Evolutionary conservation across 2,888 invertebrate genomes (phyloP), one percentile per base, ranked within the genome.

Genomic region (Ganaspis brasiliensis): DNA sequence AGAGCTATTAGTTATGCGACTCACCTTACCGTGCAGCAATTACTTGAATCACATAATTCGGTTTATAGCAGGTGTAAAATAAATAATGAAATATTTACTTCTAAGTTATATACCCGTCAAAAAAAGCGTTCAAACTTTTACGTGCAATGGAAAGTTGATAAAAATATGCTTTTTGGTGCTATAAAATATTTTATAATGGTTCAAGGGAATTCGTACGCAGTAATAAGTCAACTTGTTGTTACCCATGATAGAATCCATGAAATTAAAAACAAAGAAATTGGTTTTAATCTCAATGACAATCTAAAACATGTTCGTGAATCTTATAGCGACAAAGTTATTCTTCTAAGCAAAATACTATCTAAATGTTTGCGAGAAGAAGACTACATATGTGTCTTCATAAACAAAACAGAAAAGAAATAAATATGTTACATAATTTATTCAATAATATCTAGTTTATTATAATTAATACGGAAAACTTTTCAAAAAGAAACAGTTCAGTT

Each of bases 1-100:
- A 9, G 14, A 57, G 57, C 57, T 57, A 14, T 24, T 5, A 24
- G 24, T 14, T 12, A 24, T 57, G 56, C 10, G 24, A 57, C 56
- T 2, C 10, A 57, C 3, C 24, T 24, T 4, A 24, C 56, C 3
- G 12, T 5, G 8, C 24, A 26, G 4, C 56, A 57, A 24, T 26
- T 57, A 24, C 56, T 10, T 4, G 4, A 57, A 57, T 2, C 9
- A 6, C 21, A 61, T 5, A 45, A 74, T n/a, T 19, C 24, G 10
- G 26, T 56, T 12, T 77, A 21, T 35, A 26, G 26, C 9, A 63
- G 56, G n/a, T 24, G 10, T 19, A 45, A 72, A 72, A 61, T 31
- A 37, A 14, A 24, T 12, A 49, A 75, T 14, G 63, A 71, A 59
- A 37, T 73, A 21, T 75, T 52, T 21, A 75, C 78, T 4, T 78